Percentiles rank a stretch among this genome's conserved stretches.
These are phyloP conservation scores for Crotalus tigris DNA, from an alignment of 2,113 vertebrate genomes.

Conservation along the genomic window DNA sequence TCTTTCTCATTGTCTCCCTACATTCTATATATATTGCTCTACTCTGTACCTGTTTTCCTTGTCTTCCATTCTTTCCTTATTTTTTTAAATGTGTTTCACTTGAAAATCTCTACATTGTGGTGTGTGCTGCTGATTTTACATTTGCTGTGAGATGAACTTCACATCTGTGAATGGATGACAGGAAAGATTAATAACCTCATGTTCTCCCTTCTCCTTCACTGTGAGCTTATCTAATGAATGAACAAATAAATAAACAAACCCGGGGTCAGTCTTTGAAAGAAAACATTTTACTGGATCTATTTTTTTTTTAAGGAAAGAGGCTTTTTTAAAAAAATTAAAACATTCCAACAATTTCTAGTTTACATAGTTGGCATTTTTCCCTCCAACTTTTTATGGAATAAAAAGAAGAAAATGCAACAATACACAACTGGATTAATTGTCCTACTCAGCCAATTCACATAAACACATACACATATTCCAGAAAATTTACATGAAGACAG, in stretches of 20 bases:
- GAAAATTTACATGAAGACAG: neutral
- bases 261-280: slow-evolving; percentile 74
- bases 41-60: neutral
- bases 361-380: slow-evolving; percentile 72
- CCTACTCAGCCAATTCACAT: slow-evolving; percentile 44
- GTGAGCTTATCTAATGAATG: slow-evolving; percentile 77
- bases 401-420: slow-evolving; percentile 7
- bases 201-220: slow-evolving; percentile 76
- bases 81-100: slow-evolving; percentile 70
- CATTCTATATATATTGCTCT: slow-evolving; percentile 37
- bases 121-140: slow-evolving; percentile 94
- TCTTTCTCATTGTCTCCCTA: slow-evolving; percentile 46
- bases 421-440: slow-evolving; percentile 48
- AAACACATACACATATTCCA: slow-evolving; percentile 10
- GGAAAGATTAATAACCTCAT: slow-evolving; percentile 95
- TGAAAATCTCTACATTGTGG: slow-evolving; percentile 83
- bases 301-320: slow-evolving; percentile 61
- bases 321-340: slow-evolving; percentile 46
- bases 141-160: slow-evolving; percentile 91
- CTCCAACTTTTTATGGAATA: slow-evolving; percentile 54
- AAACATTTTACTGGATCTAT: slow-evolving; percentile 91
- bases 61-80: neutral
- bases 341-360: slow-evolving; percentile 76
- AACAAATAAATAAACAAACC: slow-evolving; percentile 72
- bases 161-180: slow-evolving; percentile 98